These are phyloP conservation scores for Neotragus pygmaeus DNA, from an alignment of 2,113 vertebrate species.

Conservation along the genomic window DNA sequence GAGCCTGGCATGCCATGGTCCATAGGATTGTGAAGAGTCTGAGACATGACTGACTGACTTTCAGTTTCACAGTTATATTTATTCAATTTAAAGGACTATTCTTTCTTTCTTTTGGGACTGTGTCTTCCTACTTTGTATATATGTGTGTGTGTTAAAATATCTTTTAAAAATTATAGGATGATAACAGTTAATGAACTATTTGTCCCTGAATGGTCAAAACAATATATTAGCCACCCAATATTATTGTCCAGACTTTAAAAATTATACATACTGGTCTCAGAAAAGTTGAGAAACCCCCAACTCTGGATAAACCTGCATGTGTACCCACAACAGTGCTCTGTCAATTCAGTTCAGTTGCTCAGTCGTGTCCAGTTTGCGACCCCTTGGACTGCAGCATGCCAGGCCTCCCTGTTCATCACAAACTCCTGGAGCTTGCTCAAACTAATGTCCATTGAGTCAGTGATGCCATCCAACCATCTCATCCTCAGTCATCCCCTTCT, in stretches of 20 bases:
- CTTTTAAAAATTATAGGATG: not conserved
- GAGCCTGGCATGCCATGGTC: not conserved
- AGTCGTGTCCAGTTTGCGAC: accelerated
- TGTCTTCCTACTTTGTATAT: not conserved
- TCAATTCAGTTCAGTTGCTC: not conserved
- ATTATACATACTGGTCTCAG: not conserved
- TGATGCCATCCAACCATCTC: not conserved
- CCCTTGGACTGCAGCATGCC: not conserved
- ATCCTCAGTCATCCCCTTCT: not conserved
- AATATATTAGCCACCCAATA: not conserved
- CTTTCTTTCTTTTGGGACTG: not conserved
- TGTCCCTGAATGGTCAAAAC: not conserved
- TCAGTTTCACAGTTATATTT: not conserved
- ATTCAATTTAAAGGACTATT: not conserved
- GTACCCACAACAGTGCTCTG: not conserved
- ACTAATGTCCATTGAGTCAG: accelerated
- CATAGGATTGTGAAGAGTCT: not conserved
- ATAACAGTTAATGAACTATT: not conserved
- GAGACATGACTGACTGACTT: not conserved
- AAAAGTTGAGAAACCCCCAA: not conserved
- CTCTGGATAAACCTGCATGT: not conserved
- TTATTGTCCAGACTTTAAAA: not conserved
- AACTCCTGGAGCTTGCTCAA: not conserved
- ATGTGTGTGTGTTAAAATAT: not conserved
- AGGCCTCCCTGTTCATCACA: not conserved